Percentiles rank a stretch among this genome's conserved stretches.
Evolutionary conservation across 2,797 vertebrate genomes (phyloP).

Genomic region (Ctenopoma multispine): DNA sequence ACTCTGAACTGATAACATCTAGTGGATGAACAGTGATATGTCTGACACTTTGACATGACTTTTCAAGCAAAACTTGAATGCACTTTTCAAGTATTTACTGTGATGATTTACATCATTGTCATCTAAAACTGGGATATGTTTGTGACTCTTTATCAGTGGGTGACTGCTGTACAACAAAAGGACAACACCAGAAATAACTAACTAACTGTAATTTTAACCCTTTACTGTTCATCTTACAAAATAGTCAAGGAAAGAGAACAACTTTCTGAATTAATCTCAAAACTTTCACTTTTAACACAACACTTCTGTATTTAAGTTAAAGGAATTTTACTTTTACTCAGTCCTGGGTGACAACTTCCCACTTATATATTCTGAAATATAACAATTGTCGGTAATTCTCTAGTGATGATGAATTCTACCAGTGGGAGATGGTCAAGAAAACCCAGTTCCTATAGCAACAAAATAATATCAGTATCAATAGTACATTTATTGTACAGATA

Average conservation of each 20-base stretch:
- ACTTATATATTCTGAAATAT: background rate
- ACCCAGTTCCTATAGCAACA: too few species aligned
- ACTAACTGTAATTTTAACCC: background rate
- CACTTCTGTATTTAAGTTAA: background rate
- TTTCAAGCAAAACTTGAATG: background rate
- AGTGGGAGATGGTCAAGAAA: background rate
- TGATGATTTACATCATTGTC: background rate
- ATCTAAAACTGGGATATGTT: background rate
- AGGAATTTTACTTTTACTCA: background rate
- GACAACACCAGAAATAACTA: background rate
- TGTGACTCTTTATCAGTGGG: background rate
- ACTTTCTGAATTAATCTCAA: background rate
- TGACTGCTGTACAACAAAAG: background rate
- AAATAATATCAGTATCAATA: constrained; percentile 1
- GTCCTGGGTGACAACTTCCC: background rate
- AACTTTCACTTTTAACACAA: background rate
- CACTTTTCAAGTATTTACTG: too few species aligned
- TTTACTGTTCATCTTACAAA: background rate
- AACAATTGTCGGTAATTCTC: background rate
- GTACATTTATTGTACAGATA: background rate
- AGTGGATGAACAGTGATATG: fast-evolving
- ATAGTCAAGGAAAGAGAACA: background rate
- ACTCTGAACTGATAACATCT: background rate
- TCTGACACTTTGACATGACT: background rate
- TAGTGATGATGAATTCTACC: background rate